Conservation (phyloP, 2,113 vertebrate species). For the Hypomesus transpacificus region DNA sequence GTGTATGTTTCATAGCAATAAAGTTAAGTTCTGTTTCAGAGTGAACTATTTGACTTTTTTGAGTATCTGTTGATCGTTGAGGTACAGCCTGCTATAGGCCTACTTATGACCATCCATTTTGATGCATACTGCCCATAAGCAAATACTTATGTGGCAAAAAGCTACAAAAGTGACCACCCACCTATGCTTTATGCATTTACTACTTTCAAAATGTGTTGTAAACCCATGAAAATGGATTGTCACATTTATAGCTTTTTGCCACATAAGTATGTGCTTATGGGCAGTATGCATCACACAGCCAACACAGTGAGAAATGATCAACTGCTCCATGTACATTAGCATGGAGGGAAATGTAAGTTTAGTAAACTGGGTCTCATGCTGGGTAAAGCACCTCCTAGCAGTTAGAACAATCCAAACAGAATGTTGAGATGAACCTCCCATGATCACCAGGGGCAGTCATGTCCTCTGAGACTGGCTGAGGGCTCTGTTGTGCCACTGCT, state of each 20-base stretch:
- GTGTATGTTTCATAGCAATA: conserved; percentile 14
- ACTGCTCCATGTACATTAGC: conserved; percentile 37
- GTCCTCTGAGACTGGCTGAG: conserved; percentile 58
- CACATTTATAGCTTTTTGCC: conserved; percentile 49
- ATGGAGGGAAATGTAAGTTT: conserved; percentile 42
- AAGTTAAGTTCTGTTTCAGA: conserved; percentile 3
- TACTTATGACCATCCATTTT: no score
- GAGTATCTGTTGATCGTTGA: conserved; percentile 21
- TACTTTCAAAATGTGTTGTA: conserved; percentile 36
- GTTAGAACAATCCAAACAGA: conserved; percentile 53
- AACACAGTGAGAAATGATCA: conserved; percentile 47
- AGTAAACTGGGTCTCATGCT: conserved; percentile 34
- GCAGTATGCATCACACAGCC: conserved; percentile 41
- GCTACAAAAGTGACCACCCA: conserved; percentile 49
- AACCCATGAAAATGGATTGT: conserved; percentile 48
- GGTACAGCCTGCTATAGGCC: not conserved
- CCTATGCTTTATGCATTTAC: conserved; percentile 15
- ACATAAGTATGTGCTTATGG: conserved; percentile 36
- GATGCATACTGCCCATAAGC: conserved; percentile 40
- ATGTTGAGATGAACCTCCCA: conserved; percentile 48
- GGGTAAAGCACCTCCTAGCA: conserved; percentile 43
- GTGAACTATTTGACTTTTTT: conserved; percentile 9
- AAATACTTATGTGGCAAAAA: conserved; percentile 30
- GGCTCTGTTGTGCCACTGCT: conserved; percentile 56
- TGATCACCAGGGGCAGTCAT: conserved; percentile 50